phyloP scores from a whole-genome alignment of 2,888 invertebrate species.

The Tethea ocularis region DNA sequence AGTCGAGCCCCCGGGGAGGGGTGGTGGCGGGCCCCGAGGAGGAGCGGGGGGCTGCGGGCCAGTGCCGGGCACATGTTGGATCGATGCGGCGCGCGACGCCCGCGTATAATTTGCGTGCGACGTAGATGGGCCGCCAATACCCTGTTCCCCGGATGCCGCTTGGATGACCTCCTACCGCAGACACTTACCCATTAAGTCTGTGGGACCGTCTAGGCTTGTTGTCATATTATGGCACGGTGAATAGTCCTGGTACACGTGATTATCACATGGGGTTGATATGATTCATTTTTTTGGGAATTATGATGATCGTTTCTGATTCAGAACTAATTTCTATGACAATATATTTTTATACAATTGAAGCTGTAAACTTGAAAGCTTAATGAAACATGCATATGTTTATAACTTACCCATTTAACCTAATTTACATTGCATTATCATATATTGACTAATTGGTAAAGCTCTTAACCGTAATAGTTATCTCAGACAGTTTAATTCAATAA shows the following conservation, averaged over 20 bases:
- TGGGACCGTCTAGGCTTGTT: slow-evolving; percentile 21
- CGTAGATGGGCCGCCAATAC: slow-evolving; percentile 42
- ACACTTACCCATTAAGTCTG: slow-evolving; percentile 33
- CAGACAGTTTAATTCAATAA: no score
- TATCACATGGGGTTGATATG: slow-evolving; percentile 33
- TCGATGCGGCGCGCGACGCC: slow-evolving; percentile 76
- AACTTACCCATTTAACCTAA: no score
- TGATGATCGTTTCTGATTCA: not conserved
- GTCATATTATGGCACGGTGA: slow-evolving; percentile 2
- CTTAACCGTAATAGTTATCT: no score
- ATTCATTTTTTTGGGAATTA: not conserved
- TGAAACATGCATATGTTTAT: no score
- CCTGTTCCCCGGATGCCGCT: slow-evolving; percentile 43
- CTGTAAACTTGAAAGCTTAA: no score
- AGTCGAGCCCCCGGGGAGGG: slow-evolving; percentile 31
- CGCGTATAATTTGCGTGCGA: slow-evolving; percentile 79
- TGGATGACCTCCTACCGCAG: slow-evolving; percentile 49
- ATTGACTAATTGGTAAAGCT: no score
- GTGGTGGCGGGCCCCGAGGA: slow-evolving; percentile 25
- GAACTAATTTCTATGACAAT: no score
- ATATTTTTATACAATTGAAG: no score
- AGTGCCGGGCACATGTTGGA: slow-evolving; percentile 63
- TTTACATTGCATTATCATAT: no score
- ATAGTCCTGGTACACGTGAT: slow-evolving; percentile 32
- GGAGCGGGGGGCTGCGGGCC: slow-evolving; percentile 51